Conservation (phyloP, 2,113 vertebrate genomes). For the Acrocephalus kingi region DNA sequence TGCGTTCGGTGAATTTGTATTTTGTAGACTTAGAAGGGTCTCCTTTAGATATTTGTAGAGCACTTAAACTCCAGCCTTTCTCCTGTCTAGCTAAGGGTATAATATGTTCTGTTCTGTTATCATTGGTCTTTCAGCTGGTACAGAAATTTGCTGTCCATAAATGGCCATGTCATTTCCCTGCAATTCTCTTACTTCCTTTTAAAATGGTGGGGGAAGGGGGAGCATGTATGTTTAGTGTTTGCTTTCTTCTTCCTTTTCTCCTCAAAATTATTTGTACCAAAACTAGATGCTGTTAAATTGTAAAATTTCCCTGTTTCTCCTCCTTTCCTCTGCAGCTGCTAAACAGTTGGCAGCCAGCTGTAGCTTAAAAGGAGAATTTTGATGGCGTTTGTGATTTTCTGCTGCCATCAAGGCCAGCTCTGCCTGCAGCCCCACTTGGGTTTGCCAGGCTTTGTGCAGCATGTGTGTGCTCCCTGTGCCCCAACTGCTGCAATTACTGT, state of each 20-base stretch:
- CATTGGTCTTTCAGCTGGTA: neutral
- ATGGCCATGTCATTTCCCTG: neutral
- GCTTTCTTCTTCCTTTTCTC: neutral
- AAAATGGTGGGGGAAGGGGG: neutral
- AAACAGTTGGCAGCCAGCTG: neutral
- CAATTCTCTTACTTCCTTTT: neutral
- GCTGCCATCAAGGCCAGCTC: neutral
- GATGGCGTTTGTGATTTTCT: neutral
- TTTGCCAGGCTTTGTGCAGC: neutral
- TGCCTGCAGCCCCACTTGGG: neutral
- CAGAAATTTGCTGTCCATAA: neutral
- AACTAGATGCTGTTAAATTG: neutral
- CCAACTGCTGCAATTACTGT: neutral
- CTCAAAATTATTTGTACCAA: neutral
- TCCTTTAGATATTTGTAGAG: neutral
- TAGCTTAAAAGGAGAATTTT: constrained; percentile 7
- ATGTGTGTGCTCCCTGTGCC: neutral
- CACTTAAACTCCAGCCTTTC: neutral
- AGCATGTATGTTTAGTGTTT: neutral
- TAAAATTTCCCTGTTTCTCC: neutral
- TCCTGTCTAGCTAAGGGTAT: neutral
- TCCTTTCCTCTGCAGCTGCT: neutral
- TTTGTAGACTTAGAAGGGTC: neutral
- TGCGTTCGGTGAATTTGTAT: neutral
- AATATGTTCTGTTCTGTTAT: neutral